Evolutionary conservation across 2,113 vertebrate species (phyloP).

Genomic region (Otis tarda): DNA sequence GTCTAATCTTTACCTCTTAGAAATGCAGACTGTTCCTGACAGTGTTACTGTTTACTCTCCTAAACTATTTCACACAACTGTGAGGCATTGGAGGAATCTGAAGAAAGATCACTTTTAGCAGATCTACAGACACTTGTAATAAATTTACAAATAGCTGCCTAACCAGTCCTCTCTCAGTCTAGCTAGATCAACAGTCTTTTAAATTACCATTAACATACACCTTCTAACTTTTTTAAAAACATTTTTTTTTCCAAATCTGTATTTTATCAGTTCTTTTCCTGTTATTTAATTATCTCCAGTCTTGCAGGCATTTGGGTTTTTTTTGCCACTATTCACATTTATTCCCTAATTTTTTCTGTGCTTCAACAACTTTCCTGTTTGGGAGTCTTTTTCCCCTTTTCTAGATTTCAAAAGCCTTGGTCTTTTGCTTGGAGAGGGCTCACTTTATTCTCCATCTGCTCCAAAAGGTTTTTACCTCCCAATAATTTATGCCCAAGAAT

Average conservation of each 20-base stretch:
- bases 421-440: not conserved
- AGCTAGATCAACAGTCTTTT: not conserved
- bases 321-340: not conserved
- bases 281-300: not conserved
- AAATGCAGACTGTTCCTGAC: not conserved
- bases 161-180: not conserved
- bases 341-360: not conserved
- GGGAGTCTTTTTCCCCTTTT: not conserved
- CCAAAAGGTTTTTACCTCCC: not conserved
- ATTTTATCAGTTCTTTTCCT: not conserved
- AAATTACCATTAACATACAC: not conserved
- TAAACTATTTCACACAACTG: not conserved
- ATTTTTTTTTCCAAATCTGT: not conserved
- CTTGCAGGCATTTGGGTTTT: not conserved
- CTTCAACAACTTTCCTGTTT: not conserved
- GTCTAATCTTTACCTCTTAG: not conserved
- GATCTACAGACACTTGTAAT: not conserved
- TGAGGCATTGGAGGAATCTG: not conserved
- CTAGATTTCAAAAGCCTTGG: not conserved
- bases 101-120: not conserved
- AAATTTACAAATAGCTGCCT: not conserved
- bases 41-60: not conserved
- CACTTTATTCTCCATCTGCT: not conserved
- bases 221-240: not conserved
- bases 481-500: not conserved